Percentiles rank a stretch among this genome's conserved stretches.
These are phyloP conservation scores for Agriopis leucophaearia DNA, from an alignment of 2,888 invertebrate genomes.

Conservation along the genomic window DNA sequence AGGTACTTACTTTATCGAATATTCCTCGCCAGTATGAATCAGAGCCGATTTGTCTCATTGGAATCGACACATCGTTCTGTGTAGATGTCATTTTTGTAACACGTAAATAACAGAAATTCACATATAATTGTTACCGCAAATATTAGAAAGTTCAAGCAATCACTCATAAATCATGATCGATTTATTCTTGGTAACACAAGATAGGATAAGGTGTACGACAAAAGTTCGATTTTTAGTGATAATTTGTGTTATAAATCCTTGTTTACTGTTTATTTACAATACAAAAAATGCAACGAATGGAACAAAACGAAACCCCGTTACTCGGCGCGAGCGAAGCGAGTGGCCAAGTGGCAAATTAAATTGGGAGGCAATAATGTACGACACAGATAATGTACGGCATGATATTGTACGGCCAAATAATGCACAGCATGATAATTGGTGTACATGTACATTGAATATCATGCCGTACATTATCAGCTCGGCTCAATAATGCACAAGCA, in stretches of 20 bases:
- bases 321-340: too few relatives aligned
- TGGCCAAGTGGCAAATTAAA: too few relatives aligned
- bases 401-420: too few relatives aligned
- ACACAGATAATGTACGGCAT: too few relatives aligned
- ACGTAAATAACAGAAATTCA: conserved; percentile 47
- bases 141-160: conserved; percentile 48
- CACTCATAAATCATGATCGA: conserved; percentile 60
- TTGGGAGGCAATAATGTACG: too few relatives aligned
- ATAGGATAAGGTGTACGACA: conserved; percentile 65
- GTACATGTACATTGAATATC: too few relatives aligned
- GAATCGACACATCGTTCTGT: conserved; percentile 76
- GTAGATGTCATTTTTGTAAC: conserved; percentile 72
- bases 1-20: conserved; percentile 77
- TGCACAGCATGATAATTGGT: too few relatives aligned
- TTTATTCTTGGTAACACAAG: conserved; percentile 54
- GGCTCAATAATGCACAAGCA: too few relatives aligned
- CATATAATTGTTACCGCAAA: conserved; percentile 44
- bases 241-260: conserved; percentile 36
- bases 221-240: conserved; percentile 51
- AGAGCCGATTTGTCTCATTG: conserved; percentile 76
- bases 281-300: too few relatives aligned
- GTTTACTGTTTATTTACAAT: too few relatives aligned
- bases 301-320: too few relatives aligned
- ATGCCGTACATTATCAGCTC: too few relatives aligned
- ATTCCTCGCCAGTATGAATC: conserved; percentile 83